Percentiles rank a stretch among this genome's conserved stretches.
Evolutionary conservation across 2,888 invertebrate species (phyloP).

Genomic region (Apotomis capreana): DNA sequence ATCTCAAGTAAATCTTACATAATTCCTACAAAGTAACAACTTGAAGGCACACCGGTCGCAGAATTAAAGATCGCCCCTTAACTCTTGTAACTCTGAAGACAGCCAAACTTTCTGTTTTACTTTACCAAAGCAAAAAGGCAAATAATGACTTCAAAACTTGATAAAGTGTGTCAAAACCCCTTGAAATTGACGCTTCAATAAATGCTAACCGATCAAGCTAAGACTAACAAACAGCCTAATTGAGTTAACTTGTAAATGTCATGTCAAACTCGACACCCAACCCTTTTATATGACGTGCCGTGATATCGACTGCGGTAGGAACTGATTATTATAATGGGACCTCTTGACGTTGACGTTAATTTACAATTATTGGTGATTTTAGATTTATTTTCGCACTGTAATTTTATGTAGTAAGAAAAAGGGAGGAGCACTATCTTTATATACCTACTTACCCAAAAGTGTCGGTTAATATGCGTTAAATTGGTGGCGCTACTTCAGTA

Average conservation of each 20-base stretch:
- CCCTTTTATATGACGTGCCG: conserved; percentile 50
- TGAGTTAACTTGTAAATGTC: conserved; percentile 75
- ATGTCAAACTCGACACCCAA: conserved; percentile 58
- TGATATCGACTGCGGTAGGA: conserved; percentile 12
- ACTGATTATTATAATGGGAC: conserved; percentile 34
- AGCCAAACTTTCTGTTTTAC: conserved; percentile 35
- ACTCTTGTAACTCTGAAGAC: conserved; percentile 20
- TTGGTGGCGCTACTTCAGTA: too few species aligned
- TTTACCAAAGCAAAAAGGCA: conserved; percentile 33
- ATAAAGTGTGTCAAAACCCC: conserved; percentile 36
- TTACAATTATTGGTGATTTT: conserved; percentile 15
- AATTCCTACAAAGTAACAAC: background rate
- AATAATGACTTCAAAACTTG: conserved; percentile 29
- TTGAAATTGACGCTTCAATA: conserved; percentile 46
- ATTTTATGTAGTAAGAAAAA: too few species aligned
- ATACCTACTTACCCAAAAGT: too few species aligned
- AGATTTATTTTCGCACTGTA: background rate
- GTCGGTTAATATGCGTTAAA: too few species aligned
- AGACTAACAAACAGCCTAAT: conserved; percentile 64
- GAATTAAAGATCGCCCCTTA: conserved; percentile 23
- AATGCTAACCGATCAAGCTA: conserved; percentile 59
- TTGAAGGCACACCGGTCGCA: conserved; percentile 7
- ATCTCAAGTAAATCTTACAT: background rate
- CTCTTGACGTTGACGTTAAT: conserved; percentile 31
- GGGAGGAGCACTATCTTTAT: too few species aligned